Evolutionary conservation across 2,797 vertebrate species (phyloP).

Genomic region (Poeciliopsis gracilis): DNA sequence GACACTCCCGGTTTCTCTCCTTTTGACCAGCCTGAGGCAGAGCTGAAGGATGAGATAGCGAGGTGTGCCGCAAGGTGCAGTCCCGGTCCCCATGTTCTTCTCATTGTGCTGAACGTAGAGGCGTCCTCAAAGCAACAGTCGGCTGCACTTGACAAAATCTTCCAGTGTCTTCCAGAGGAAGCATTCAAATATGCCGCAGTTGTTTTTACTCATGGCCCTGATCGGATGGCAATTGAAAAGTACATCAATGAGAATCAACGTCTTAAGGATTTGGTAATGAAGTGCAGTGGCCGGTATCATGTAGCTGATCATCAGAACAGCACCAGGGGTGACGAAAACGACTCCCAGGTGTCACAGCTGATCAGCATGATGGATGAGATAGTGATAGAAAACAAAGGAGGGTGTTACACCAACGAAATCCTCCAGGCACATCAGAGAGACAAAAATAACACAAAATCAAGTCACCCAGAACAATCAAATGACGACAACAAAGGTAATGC

Average conservation of each 20-base stretch:
- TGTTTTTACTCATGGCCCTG: neutral
- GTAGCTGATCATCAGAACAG: neutral
- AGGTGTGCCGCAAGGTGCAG: neutral
- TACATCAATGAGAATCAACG: neutral
- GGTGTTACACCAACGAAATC: neutral
- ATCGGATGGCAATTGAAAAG: neutral
- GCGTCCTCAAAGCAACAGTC: neutral
- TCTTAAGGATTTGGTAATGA: neutral
- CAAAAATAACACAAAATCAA: neutral
- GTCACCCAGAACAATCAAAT: accelerated
- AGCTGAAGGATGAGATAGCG: neutral
- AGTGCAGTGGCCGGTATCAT: neutral
- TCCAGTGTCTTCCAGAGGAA: neutral
- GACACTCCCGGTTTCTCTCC: slow-evolving; percentile 46
- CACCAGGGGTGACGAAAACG: neutral
- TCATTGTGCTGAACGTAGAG: neutral
- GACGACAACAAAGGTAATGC: neutral
- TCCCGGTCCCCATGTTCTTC: slow-evolving; percentile 3
- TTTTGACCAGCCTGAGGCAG: neutral
- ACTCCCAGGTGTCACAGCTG: neutral
- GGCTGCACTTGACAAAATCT: neutral
- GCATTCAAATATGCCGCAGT: slow-evolving; percentile 1
- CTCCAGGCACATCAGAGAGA: neutral
- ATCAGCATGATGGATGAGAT: neutral
- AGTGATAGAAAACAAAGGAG: neutral